Evolutionary conservation across 2,113 vertebrate genomes (phyloP).

Genomic region (chimpanzee (Pan troglodytes)): NHGRI_mPanTro3-v2.1_pri NC_072412.2:93364501-93365000

Average conservation of each 20-base stretch:
- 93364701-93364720: neutral
- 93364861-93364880: neutral
- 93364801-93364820: neutral
- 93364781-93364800: neutral
- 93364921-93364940: neutral
- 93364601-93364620: neutral
- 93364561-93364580: neutral
- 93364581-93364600: neutral
- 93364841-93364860: neutral
- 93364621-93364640: neutral
- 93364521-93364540: neutral
- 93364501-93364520: neutral
- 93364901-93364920: neutral
- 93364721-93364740: neutral
- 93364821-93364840: neutral
- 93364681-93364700: neutral
- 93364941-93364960: too few relatives aligned
- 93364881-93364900: neutral
- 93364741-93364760: neutral
- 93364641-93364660: neutral
- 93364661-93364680: neutral
- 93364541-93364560: neutral
- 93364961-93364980: too few relatives aligned
- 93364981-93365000: too few relatives aligned
- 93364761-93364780: neutral